These are phyloP conservation scores for Cantharis rustica DNA, from an alignment of 2,888 invertebrate genomes.

Conservation along the genomic window DNA sequence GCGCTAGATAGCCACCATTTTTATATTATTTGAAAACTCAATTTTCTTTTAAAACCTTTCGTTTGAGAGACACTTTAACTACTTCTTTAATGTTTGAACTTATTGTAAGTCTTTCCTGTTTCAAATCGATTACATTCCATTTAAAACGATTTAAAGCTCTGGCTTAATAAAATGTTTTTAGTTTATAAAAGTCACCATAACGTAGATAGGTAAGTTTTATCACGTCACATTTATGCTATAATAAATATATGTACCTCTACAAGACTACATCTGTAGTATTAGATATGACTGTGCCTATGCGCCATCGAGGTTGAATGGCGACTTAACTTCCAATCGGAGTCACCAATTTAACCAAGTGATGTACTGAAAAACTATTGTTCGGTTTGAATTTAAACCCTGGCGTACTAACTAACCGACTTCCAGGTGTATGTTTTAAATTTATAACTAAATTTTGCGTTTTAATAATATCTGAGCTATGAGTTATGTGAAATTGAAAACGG, in stretches of 20 bases:
- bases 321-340: no score
- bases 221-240: no score
- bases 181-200: not conserved
- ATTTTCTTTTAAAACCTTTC: not conserved
- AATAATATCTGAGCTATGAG: no score
- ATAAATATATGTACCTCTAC: no score
- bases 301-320: no score
- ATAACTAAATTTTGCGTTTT: not conserved
- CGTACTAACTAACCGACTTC: no score
- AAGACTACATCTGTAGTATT: no score
- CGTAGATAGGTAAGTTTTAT: not conserved
- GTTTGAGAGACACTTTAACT: not conserved
- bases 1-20: not conserved
- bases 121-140: not conserved
- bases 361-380: no score
- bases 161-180: not conserved
- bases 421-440: not conserved
- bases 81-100: not conserved
- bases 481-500: not conserved
- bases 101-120: not conserved
- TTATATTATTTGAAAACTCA: conserved; percentile 1
- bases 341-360: no score
- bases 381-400: no score
- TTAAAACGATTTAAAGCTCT: not conserved
- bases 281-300: no score